Evolutionary conservation across 2,113 vertebrate genomes (phyloP), one percentile per base, ranked within the genome.

Genomic region (Petrocephalus microphthalmus): DNA sequence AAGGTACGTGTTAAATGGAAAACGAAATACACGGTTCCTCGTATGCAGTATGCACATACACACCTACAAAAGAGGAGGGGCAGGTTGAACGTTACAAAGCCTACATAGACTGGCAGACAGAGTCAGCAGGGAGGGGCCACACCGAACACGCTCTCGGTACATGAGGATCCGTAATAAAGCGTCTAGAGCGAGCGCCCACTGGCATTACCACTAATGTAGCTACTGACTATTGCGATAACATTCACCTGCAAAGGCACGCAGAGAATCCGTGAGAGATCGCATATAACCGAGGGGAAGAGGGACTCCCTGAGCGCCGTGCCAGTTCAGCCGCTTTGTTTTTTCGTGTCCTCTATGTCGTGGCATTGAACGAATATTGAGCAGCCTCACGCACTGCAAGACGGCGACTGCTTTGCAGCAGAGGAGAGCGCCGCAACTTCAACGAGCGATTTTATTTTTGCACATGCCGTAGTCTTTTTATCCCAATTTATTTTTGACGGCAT

Each of bases 31-130:
- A 13, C 53, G 7, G 53, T 42, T 53, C 51, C 45, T 20, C 15
- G 10, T 20, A 4, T 85, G 25, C 17, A 74, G 25, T 22, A 19
- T 20, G 47, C 84, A 78, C 64, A 17, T 20, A 84, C 45, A 85
- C 74, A 88, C 84, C 42, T 22, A 78, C 85, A 82, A 13, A 60
- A 42, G 81, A 64, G 87, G 91, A 92, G 86, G 89, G 92, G 85
- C 2, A 25, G 54, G 57, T 52, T 0, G 87, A 42, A 84, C 53
- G 29, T 49, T 84, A 82, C 64, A 56, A 57, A 86, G 87, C 60
- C 60, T 67, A 67, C 60, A 67, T 67, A 67, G 60, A 56, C 57
- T 37, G 74, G 74, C 33, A 37, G 88, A 29, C 37, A 49, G 71
- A 29, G 71, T 47, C 5, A 82, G 20, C 85, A 83, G 17, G 49